Evolutionary conservation across 1,140 invertebrate genomes (phyloP).

Genomic region (Melipona quadrifasciata): DNA sequence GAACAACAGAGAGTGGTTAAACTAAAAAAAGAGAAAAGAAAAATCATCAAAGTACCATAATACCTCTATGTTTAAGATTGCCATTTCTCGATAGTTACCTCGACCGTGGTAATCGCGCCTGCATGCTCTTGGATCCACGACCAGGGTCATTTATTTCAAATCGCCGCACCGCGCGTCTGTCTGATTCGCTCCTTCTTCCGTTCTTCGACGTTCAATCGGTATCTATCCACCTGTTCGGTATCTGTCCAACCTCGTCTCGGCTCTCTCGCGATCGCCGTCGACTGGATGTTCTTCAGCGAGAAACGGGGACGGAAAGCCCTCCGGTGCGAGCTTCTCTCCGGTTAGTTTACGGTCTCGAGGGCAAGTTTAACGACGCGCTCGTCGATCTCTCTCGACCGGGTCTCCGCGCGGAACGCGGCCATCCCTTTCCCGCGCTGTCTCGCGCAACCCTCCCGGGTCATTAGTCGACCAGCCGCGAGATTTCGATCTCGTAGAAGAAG

Average conservation of each 20-base stretch:
- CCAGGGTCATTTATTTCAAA: neutral
- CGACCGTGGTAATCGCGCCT: neutral
- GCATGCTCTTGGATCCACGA: too few species aligned
- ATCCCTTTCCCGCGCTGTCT: neutral
- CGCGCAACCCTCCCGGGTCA: conserved; percentile 51
- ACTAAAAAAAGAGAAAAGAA: too few species aligned
- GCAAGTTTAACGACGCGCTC: conserved; percentile 68
- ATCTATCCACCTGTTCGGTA: conserved; percentile 53
- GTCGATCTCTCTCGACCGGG: conserved; percentile 57
- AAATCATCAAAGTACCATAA: too few species aligned
- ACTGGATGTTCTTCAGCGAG: neutral
- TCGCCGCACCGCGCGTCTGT: neutral
- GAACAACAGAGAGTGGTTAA: too few species aligned
- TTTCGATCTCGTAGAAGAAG: conserved; percentile 49
- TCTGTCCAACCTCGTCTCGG: conserved; percentile 8
- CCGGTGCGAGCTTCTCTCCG: conserved; percentile 51
- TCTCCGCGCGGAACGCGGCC: neutral
- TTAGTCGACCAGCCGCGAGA: conserved; percentile 58
- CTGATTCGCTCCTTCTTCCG: conserved; percentile 17
- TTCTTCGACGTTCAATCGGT: conserved; percentile 20
- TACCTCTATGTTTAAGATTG: too few species aligned
- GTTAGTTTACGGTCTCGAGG: conserved; percentile 63
- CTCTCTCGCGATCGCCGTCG: conserved; percentile 10
- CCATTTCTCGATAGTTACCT: neutral
- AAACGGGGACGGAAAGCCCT: conserved; percentile 12